Percentiles rank a stretch among this genome's conserved stretches.
Conservation (phyloP, 2,797 vertebrate species). For the Dicrostonyx torquatus region DNA sequence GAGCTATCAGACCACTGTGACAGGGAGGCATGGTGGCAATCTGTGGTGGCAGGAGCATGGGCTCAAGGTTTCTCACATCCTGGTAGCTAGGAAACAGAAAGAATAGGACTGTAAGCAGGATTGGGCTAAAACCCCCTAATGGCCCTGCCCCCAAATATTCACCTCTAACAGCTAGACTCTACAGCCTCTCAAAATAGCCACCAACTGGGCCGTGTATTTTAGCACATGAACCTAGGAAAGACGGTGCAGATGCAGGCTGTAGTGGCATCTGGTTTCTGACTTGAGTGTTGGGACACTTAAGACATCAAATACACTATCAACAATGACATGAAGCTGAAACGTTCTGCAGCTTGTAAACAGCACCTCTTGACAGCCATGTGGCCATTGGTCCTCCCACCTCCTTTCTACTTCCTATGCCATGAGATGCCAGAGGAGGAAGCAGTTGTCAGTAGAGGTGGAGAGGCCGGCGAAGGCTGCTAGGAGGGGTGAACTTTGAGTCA, state of each 20-base stretch:
- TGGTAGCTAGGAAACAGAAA: neutral
- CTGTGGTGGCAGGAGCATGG: neutral
- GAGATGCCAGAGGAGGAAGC: accelerated
- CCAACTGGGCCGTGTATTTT: neutral
- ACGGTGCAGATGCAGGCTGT: neutral
- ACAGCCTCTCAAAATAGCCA: neutral
- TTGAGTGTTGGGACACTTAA: neutral
- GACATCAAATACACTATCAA: neutral
- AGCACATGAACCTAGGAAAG: neutral
- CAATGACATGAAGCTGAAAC: neutral
- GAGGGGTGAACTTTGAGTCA: neutral
- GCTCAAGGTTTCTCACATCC: neutral
- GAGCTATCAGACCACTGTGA: too few species aligned
- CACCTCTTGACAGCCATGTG: neutral
- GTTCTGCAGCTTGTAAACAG: neutral
- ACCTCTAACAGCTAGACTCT: neutral
- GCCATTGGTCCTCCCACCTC: neutral
- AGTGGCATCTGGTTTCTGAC: neutral
- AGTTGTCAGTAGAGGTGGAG: too few species aligned
- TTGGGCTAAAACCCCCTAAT: neutral
- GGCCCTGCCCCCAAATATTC: neutral
- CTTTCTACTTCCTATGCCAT: accelerated
- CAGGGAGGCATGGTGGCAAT: neutral
- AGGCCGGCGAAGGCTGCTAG: neutral
- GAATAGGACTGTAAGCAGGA: neutral